A percentile compares a stretch with the other conserved stretches of the same genome.
These are phyloP conservation scores for Panulirus ornatus DNA, from an alignment of 1,140 invertebrate species.

Conservation along the genomic window DNA sequence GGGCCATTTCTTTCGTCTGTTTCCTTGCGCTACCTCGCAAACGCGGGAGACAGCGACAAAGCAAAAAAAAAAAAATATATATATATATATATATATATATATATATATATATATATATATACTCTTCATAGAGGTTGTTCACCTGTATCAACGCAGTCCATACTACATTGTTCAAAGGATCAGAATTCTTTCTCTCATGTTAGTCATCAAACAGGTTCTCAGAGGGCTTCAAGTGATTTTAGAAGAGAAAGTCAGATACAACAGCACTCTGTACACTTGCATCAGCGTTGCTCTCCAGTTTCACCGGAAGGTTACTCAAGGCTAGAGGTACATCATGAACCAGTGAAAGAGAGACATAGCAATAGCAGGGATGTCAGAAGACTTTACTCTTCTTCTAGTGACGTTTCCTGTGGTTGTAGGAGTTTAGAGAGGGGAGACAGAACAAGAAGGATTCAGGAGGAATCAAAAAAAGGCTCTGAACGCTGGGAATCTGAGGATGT, in stretches of 20 bases:
- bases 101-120: too few species aligned
- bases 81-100: too few species aligned
- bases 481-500: background rate
- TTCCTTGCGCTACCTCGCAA: too few species aligned
- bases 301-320: conserved; percentile 35
- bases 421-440: too few species aligned
- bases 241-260: background rate
- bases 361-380: background rate
- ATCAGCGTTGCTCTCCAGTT: conserved; percentile 21
- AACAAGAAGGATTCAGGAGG: background rate
- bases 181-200: conserved; percentile 5
- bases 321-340: background rate
- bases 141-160: conserved; percentile 40
- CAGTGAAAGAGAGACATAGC: background rate
- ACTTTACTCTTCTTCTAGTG: too few species aligned
- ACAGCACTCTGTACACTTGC: background rate
- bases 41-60: too few species aligned
- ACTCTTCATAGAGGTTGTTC: conserved; percentile 51
- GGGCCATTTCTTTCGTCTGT: too few species aligned
- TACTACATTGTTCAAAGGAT: background rate
- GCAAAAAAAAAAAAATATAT: too few species aligned
- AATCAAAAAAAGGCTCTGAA: background rate
- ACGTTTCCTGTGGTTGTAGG: too few species aligned
- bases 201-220: background rate
- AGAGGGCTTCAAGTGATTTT: background rate